phyloP scores from a whole-genome alignment of 1,140 invertebrate genomes.

The Panulirus ornatus region DNA sequence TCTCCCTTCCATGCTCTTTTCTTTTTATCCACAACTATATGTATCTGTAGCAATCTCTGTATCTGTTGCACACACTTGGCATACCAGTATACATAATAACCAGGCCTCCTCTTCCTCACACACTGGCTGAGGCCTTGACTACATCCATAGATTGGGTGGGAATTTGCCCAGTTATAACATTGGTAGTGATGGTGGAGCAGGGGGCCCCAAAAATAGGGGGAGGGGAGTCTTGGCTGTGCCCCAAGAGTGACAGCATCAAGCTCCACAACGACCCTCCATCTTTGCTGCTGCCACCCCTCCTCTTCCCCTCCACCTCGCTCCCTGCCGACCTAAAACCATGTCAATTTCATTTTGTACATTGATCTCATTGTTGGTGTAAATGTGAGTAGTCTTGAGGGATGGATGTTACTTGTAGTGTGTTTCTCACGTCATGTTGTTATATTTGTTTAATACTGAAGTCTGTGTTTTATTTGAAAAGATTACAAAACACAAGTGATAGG shows the following conservation, averaged over 20 bases:
- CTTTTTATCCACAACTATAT: slow-evolving; percentile 52
- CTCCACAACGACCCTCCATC: slow-evolving; percentile 65
- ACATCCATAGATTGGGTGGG: slow-evolving; percentile 12
- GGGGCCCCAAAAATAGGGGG: slow-evolving; percentile 4
- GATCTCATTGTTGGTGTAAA: slow-evolving; percentile 75
- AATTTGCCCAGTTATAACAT: slow-evolving; percentile 49
- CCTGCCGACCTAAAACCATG: slow-evolving; percentile 43
- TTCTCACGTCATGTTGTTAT: slow-evolving; percentile 73
- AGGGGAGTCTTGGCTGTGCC: slow-evolving; percentile 35
- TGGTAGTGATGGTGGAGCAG: slow-evolving; percentile 28
- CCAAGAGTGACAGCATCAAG: slow-evolving; percentile 1
- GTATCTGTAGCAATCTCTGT: slow-evolving; percentile 58
- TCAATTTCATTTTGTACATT: slow-evolving; percentile 74
- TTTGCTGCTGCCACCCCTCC: slow-evolving; percentile 28
- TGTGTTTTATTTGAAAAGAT: slow-evolving; percentile 56
- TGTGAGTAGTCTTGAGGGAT: slow-evolving; percentile 72
- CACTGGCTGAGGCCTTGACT: slow-evolving; percentile 2
- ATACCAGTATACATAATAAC: slow-evolving; percentile 4
- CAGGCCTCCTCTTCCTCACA: background rate
- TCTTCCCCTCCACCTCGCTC: slow-evolving; percentile 32
- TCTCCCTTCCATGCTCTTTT: slow-evolving; percentile 58
- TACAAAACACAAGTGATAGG: slow-evolving; percentile 70
- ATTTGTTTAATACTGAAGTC: slow-evolving; percentile 64
- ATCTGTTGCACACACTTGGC: slow-evolving; percentile 63
- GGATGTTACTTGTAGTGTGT: slow-evolving; percentile 70